These are phyloP conservation scores for Pipistrellus kuhlii DNA, from an alignment of 2,797 vertebrate species.

Conservation along the genomic window DNA sequence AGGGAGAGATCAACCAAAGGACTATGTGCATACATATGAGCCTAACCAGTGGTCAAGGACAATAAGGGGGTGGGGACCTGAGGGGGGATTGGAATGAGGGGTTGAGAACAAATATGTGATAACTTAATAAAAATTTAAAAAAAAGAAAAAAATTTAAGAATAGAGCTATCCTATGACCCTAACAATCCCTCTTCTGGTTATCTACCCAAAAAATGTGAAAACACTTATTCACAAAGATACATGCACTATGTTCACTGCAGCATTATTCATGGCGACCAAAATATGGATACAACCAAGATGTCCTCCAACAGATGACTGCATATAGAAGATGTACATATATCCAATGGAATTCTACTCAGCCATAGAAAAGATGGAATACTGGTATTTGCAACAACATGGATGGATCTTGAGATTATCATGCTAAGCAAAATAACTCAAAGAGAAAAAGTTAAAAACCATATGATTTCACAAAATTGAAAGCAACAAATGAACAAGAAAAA, in stretches of 20 bases:
- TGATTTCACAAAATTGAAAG: neutral
- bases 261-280: neutral
- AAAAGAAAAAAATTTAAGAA: neutral
- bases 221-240: neutral
- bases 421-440: neutral
- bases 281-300: neutral
- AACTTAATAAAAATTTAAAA: too few species aligned
- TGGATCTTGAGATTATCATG: neutral
- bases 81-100: too few species aligned
- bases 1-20: too few species aligned
- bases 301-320: neutral
- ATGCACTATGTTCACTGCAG: neutral
- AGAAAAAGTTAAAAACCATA: neutral
- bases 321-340: neutral
- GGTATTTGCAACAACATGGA: neutral
- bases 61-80: too few species aligned
- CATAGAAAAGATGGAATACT: neutral
- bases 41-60: too few species aligned
- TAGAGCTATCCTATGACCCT: neutral
- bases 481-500: neutral
- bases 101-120: too few species aligned
- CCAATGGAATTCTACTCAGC: neutral
- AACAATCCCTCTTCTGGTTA: neutral
- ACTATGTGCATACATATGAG: too few species aligned
- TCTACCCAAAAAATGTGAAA: neutral